Evolutionary conservation across 2,797 vertebrate genomes (phyloP).

Genomic region (Ctenosaura bakeri): DNA sequence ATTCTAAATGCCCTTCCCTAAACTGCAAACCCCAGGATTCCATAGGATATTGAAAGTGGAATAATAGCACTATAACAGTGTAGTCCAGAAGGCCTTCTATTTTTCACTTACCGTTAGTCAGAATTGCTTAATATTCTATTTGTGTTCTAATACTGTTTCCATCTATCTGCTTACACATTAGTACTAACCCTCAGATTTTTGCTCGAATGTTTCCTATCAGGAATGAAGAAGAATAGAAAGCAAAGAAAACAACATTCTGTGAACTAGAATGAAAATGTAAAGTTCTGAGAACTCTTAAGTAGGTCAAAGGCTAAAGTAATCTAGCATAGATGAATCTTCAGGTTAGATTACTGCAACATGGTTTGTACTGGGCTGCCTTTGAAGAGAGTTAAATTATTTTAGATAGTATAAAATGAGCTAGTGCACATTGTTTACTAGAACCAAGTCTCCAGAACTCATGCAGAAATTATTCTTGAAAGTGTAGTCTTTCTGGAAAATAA

Average conservation of each 20-base stretch:
- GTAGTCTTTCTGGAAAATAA: not conserved
- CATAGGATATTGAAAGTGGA: too few species aligned
- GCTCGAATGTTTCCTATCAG: not conserved
- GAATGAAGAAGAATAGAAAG: not conserved
- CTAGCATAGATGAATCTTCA: too few species aligned
- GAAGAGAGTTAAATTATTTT: not conserved
- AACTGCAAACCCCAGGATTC: too few species aligned
- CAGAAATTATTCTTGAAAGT: not conserved
- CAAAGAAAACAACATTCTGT: not conserved
- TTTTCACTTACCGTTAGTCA: not conserved
- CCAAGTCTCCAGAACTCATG: not conserved
- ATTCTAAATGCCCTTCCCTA: too few species aligned
- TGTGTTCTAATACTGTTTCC: not conserved
- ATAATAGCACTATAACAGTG: too few species aligned
- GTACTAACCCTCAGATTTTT: not conserved
- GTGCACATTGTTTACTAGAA: not conserved
- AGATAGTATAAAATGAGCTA: not conserved
- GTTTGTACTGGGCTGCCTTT: not conserved
- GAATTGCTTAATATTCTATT: not conserved
- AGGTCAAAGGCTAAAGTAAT: not conserved
- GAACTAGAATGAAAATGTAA: not conserved
- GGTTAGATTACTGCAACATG: not conserved
- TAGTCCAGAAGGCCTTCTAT: too few species aligned
- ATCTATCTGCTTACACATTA: not conserved
- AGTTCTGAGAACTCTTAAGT: not conserved